Conservation (phyloP, 2,888 invertebrate genomes). For the Tenthredo notha region DNA sequence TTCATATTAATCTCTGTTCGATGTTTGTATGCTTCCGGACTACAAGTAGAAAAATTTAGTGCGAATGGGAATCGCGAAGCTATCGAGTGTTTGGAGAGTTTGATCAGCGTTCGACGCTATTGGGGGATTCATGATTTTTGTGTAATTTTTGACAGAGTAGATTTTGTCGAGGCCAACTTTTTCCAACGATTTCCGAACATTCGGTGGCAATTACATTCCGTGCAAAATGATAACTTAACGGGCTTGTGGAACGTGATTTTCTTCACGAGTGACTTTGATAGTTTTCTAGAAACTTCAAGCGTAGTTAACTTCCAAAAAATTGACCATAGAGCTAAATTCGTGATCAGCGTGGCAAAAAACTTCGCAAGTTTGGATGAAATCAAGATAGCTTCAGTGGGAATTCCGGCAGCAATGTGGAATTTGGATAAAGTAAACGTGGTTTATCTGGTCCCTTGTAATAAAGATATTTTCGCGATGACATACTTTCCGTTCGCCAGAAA, state of each 20-base stretch:
- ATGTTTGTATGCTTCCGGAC: not conserved
- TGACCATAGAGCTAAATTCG: not conserved
- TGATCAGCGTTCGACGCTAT: not conserved
- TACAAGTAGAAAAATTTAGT: not conserved
- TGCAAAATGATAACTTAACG: not conserved
- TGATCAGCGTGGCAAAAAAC: not conserved
- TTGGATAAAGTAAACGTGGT: constrained; percentile 15
- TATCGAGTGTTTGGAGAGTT: not conserved
- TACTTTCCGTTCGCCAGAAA: constrained; percentile 20
- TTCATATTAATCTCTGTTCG: not conserved
- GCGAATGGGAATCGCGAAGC: not conserved
- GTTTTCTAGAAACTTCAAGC: not conserved
- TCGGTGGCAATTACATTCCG: constrained; percentile 13
- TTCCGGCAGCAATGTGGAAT: constrained; percentile 2
- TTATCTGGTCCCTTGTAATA: constrained; percentile 19
- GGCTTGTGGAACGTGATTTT: not conserved
- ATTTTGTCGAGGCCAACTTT: not conserved
- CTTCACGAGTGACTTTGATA: not conserved
- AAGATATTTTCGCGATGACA: constrained; percentile 20
- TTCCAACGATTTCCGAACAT: not conserved
- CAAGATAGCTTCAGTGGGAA: constrained; percentile 1
- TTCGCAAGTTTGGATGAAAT: constrained; percentile 6
- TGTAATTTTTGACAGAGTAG: not conserved
- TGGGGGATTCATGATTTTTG: not conserved
- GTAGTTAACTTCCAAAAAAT: not conserved